Conservation (phyloP, 1,140 invertebrate genomes). For the Orius insidiosus region DNA sequence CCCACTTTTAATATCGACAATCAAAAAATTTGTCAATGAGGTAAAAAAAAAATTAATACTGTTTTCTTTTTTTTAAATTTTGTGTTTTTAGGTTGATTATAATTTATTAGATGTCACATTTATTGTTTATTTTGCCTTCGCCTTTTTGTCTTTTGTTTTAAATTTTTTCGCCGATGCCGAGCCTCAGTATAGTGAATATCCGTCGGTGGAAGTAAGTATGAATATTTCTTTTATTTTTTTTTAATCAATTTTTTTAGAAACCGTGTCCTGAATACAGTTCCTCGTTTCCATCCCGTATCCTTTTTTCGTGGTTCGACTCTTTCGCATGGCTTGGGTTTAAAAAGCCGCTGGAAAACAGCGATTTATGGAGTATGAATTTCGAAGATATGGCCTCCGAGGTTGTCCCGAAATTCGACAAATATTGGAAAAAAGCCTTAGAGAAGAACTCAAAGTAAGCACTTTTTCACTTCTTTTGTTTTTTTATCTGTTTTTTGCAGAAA, state of each 20-base stretch:
- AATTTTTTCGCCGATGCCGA: conserved; percentile 66
- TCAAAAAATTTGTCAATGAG: background rate
- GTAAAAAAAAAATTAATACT: too few relatives aligned
- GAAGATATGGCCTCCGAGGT: conserved; percentile 64
- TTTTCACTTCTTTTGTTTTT: background rate
- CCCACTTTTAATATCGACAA: conserved; percentile 36
- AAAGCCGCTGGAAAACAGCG: conserved; percentile 56
- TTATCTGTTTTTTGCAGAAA: background rate
- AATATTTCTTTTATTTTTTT: background rate
- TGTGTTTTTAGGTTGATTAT: conserved; percentile 21
- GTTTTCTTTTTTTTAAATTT: conserved; percentile 15
- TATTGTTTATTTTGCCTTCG: conserved; percentile 62
- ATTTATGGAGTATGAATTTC: conserved; percentile 81
- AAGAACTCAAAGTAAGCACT: conserved; percentile 27
- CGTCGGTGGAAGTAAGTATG: conserved; percentile 42
- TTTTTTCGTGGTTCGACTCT: conserved; percentile 83
- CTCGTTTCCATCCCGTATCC: conserved; percentile 76
- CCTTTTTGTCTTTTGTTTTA: conserved; percentile 52
- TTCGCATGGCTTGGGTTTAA: conserved; percentile 69
- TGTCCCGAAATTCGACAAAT: conserved; percentile 67
- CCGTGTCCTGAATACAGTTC: conserved; percentile 71
- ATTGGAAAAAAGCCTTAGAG: conserved; percentile 47
- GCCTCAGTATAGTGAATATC: conserved; percentile 49
- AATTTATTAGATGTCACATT: conserved; percentile 52
- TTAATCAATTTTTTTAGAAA: conserved; percentile 41